Evolutionary conservation across 2,888 invertebrate species (phyloP).

Genomic region (Ophioninae sp.): DNA sequence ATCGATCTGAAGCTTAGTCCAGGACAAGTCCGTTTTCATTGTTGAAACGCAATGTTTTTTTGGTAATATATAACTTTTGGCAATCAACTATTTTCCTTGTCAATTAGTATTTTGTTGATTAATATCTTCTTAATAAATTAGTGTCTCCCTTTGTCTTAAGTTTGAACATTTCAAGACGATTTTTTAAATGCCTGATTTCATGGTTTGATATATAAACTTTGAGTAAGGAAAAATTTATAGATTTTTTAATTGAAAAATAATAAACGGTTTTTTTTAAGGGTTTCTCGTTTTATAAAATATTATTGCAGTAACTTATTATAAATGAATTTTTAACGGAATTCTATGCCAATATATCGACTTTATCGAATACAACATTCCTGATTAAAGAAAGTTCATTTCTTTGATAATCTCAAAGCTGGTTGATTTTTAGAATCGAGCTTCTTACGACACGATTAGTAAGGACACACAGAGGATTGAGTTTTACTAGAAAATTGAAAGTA

Average conservation of each 20-base stretch:
- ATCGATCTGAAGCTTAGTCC: constrained; percentile 36
- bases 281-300: neutral
- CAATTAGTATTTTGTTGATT: too few relatives aligned
- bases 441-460: neutral
- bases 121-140: too few relatives aligned
- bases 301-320: neutral
- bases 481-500: neutral
- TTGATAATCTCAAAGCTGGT: too few relatives aligned
- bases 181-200: neutral
- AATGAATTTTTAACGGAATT: neutral
- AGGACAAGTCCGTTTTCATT: neutral
- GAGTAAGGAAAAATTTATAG: neutral
- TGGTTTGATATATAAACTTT: neutral
- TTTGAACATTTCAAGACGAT: too few relatives aligned
- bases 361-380: too few relatives aligned
- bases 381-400: neutral
- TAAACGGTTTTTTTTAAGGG: neutral
- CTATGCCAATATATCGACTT: too few relatives aligned
- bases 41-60: neutral
- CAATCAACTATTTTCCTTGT: too few relatives aligned
- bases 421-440: too few relatives aligned
- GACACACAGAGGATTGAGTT: neutral
- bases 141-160: too few relatives aligned
- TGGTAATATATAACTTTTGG: too few relatives aligned
- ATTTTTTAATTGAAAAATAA: neutral